phyloP scores from a whole-genome alignment of 2,888 invertebrate species.

The Cheilosia vulpina region DNA sequence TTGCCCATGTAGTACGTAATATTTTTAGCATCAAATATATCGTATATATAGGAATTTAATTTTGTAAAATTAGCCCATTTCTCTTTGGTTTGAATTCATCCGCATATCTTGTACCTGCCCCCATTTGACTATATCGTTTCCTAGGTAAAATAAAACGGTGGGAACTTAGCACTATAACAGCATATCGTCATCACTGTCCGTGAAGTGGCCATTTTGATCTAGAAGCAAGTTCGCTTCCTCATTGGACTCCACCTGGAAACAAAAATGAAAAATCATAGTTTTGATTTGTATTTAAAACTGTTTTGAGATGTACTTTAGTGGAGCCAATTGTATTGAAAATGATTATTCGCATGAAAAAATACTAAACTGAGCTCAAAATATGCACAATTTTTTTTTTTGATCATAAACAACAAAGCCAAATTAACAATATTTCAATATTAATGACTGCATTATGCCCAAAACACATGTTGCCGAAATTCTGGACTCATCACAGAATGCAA shows the following conservation, averaged over 20 bases:
- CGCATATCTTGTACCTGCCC: constrained; percentile 10
- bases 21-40: constrained; percentile 23
- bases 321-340: too few relatives aligned
- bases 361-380: too few relatives aligned
- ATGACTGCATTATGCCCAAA: too few relatives aligned
- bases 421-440: too few relatives aligned
- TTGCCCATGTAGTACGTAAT: background rate
- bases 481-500: too few relatives aligned
- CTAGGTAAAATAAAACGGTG: constrained; percentile 4
- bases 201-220: constrained; percentile 81
- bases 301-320: too few relatives aligned
- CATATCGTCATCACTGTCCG: constrained; percentile 82
- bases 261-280: constrained; percentile 9
- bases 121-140: constrained; percentile 36
- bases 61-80: constrained; percentile 19
- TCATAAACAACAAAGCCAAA: too few relatives aligned
- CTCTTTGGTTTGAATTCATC: constrained; percentile 66
- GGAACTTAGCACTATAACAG: constrained; percentile 78
- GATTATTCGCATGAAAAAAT: too few relatives aligned
- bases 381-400: too few relatives aligned
- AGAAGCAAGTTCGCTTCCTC: constrained; percentile 82
- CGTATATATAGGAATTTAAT: constrained; percentile 47
- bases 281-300: too few relatives aligned
- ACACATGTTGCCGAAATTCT: too few relatives aligned
- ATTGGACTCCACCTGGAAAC: constrained; percentile 79